A percentile compares a stretch with the other conserved stretches of the same genome.
These are phyloP conservation scores for Furcifer pardalis DNA, from an alignment of 2,797 vertebrate species.

Conservation along the genomic window DNA sequence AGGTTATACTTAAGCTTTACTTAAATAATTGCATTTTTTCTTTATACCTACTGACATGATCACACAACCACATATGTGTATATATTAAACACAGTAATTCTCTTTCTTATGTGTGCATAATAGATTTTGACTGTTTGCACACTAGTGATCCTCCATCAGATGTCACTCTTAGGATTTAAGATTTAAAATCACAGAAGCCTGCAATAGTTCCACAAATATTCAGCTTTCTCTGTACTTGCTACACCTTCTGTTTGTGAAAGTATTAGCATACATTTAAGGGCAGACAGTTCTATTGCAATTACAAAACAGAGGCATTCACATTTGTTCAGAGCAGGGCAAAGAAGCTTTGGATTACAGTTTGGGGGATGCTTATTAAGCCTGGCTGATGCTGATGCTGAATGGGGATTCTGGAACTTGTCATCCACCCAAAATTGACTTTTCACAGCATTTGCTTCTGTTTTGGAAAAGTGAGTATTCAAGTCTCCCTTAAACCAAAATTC, in stretches of 20 bases:
- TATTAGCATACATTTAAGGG: conserved; percentile 24
- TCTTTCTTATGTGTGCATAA: background rate
- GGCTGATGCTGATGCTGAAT: no score
- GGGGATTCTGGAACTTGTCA: no score
- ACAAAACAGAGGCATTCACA: conserved; percentile 13
- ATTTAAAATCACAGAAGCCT: conserved; percentile 29
- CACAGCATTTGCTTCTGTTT: no score
- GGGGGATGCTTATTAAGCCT: no score
- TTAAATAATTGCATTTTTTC: conserved; percentile 2
- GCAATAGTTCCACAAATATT: background rate
- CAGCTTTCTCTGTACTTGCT: conserved; percentile 21
- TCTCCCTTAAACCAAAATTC: no score
- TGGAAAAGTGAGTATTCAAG: no score
- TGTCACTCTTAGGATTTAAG: conserved; percentile 62
- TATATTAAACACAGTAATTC: conserved; percentile 1
- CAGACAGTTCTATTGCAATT: conserved; percentile 3
- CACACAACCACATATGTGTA: background rate
- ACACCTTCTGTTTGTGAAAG: conserved; percentile 41
- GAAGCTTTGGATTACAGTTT: background rate
- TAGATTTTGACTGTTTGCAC: conserved; percentile 5
- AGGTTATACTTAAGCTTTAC: background rate
- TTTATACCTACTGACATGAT: background rate
- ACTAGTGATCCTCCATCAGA: conserved; percentile 60
- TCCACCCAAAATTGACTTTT: no score
- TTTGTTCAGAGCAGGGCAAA: background rate